Conservation (phyloP, 2,888 invertebrate species). For the Eupithecia vulgata region DNA sequence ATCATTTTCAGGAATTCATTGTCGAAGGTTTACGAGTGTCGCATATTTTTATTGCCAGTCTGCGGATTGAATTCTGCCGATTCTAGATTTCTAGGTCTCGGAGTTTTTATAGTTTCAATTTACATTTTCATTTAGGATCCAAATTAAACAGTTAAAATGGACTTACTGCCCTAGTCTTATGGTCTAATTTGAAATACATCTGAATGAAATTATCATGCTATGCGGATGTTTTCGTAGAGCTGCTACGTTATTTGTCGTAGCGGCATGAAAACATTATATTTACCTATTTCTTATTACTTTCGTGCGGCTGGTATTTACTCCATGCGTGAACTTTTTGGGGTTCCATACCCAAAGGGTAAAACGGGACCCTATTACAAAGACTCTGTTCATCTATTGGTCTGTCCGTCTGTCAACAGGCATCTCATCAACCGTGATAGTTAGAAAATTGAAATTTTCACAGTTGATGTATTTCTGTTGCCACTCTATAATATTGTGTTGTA, state of each 20-base stretch:
- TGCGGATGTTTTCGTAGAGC: not conserved
- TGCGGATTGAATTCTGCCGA: conserved; percentile 64
- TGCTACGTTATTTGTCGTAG: not conserved
- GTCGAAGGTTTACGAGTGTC: conserved; percentile 80
- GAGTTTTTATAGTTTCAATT: conserved; percentile 40
- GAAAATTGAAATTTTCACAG: too few species aligned
- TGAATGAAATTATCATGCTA: not conserved
- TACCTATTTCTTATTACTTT: not conserved
- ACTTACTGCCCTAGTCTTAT: not conserved
- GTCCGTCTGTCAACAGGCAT: too few species aligned
- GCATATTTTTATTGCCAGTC: conserved; percentile 82
- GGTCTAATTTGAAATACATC: not conserved
- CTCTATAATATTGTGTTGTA: too few species aligned
- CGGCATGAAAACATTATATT: not conserved
- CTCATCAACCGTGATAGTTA: too few species aligned
- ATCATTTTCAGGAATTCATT: conserved; percentile 83
- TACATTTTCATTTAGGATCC: conserved; percentile 21
- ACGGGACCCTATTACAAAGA: too few species aligned
- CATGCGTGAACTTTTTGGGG: not conserved
- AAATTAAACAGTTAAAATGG: not conserved
- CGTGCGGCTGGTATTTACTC: not conserved
- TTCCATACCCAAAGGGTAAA: too few species aligned
- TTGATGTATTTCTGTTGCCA: too few species aligned
- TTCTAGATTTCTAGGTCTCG: conserved; percentile 51
- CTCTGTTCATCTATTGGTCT: too few species aligned